phyloP scores from a whole-genome alignment of 2,797 vertebrate genomes.

The Paramormyrops hopkinsi region DNA sequence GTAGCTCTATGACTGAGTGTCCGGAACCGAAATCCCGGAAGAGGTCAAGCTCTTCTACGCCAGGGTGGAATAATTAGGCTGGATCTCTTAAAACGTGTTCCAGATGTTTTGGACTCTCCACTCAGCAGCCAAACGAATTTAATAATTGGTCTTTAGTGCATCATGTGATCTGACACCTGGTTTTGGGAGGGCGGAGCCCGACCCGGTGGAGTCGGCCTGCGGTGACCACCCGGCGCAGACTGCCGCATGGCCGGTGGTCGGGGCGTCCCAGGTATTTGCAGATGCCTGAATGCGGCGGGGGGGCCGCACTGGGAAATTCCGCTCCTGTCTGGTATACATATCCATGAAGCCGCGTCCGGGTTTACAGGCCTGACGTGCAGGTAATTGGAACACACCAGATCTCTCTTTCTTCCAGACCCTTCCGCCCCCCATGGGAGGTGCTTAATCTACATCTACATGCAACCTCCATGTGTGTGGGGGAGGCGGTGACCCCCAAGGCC shows the following conservation, averaged over 20 bases:
- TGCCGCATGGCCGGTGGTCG: background rate
- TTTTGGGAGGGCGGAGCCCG: background rate
- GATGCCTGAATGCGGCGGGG: conserved; percentile 44
- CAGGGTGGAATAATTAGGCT: background rate
- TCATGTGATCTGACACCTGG: background rate
- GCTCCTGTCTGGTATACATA: conserved; percentile 34
- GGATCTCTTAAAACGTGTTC: background rate
- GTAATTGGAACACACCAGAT: conserved; percentile 52
- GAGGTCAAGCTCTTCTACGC: background rate
- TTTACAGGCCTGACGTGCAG: conserved; percentile 35
- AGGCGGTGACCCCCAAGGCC: conserved; percentile 40
- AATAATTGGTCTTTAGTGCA: background rate
- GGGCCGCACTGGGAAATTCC: conserved; percentile 60
- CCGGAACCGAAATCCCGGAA: background rate
- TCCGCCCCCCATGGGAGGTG: conserved; percentile 34
- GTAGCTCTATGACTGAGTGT: background rate
- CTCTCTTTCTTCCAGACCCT: conserved; percentile 39
- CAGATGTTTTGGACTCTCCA: background rate
- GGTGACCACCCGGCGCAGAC: conserved; percentile 37
- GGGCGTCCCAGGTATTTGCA: conserved; percentile 34
- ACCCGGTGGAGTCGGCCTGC: background rate
- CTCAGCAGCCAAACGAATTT: background rate
- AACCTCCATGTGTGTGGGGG: conserved; percentile 44
- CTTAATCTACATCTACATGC: conserved; percentile 45
- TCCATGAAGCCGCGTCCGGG: conserved; percentile 22